These are phyloP conservation scores for Eupithecia tripunctaria DNA, from an alignment of 2,888 invertebrate species.

Conservation along the genomic window DNA sequence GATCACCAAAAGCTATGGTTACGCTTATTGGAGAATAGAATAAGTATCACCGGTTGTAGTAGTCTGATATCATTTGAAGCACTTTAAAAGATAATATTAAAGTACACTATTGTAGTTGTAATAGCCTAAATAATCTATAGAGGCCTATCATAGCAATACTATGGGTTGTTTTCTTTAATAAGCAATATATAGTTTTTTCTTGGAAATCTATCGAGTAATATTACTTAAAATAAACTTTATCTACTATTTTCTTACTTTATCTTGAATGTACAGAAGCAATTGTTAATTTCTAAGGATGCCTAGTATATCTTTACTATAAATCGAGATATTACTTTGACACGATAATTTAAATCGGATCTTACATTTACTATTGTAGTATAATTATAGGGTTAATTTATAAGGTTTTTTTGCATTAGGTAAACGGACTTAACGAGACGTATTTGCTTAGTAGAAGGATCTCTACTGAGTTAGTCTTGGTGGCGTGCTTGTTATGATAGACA, in stretches of 20 bases:
- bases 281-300: not conserved
- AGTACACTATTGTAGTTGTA: not conserved
- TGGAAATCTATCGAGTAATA: not conserved
- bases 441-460: not conserved
- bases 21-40: not conserved
- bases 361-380: too few relatives aligned
- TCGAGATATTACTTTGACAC: conserved; percentile 18
- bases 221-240: not conserved
- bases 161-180: not conserved
- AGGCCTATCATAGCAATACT: not conserved
- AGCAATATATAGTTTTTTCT: not conserved
- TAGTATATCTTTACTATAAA: conserved; percentile 6
- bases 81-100: not conserved
- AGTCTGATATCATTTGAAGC: not conserved
- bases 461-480: not conserved
- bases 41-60: not conserved
- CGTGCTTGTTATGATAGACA: conserved; percentile 12
- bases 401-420: not conserved
- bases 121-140: conserved; percentile 1
- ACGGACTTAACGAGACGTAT: not conserved
- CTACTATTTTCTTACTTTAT: not conserved
- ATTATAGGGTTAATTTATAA: conserved; percentile 22
- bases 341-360: conserved; percentile 43
- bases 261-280: not conserved
- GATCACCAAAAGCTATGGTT: not conserved